A percentile compares a stretch with the other conserved stretches of the same genome.
Evolutionary conservation across 2,888 invertebrate genomes (phyloP).

Genomic region (Rhabditoides inermis): DNA sequence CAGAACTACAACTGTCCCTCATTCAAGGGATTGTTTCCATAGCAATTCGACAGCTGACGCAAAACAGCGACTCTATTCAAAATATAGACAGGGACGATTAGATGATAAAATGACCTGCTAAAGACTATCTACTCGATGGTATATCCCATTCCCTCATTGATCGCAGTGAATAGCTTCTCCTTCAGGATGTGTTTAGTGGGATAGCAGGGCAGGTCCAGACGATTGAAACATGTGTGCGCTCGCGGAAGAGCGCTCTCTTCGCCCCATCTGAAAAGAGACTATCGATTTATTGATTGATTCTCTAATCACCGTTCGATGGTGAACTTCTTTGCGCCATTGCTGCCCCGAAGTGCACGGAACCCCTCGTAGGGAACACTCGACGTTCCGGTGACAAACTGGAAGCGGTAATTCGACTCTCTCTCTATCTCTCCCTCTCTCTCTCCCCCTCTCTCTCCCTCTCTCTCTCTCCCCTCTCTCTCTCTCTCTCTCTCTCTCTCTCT

Average conservation of each 20-base stretch:
- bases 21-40: too few species aligned
- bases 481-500: too few species aligned
- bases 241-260: slow-evolving; percentile 38
- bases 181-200: slow-evolving; percentile 60
- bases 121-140: slow-evolving; percentile 39
- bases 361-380: slow-evolving; percentile 96
- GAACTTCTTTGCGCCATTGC: slow-evolving; percentile 76
- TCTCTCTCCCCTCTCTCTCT: too few species aligned
- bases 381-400: slow-evolving; percentile 85
- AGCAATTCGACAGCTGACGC: too few species aligned
- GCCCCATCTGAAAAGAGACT: slow-evolving; percentile 38
- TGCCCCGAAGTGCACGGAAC: slow-evolving; percentile 84
- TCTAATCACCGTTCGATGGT: slow-evolving; percentile 34
- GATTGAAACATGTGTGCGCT: slow-evolving; percentile 95
- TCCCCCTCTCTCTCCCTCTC: too few species aligned
- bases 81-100: too few species aligned
- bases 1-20: too few species aligned
- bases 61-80: too few species aligned
- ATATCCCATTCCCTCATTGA: slow-evolving; percentile 44
- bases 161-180: slow-evolving; percentile 40
- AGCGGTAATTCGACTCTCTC: not conserved
- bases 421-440: too few species aligned
- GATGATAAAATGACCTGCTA: too few species aligned
- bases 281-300: not conserved
- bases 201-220: slow-evolving; percentile 89